Percentiles rank a stretch among this genome's conserved stretches.
Conservation (phyloP, 1,140 invertebrate genomes). For the Luehdorfia chinensis region DNA sequence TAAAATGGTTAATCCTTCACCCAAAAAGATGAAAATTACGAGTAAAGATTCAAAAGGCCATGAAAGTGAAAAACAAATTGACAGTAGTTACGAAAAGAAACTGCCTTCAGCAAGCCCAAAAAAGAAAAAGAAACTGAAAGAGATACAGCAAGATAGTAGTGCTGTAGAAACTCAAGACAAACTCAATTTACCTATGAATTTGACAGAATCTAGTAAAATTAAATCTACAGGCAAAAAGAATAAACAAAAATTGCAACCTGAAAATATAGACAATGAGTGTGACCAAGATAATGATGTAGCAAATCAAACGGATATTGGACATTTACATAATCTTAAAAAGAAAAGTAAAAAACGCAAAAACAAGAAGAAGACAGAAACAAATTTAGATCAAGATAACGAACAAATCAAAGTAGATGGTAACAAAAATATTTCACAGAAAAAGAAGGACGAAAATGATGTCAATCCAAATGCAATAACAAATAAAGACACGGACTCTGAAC, state of each 20-base stretch:
- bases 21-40: slow-evolving; percentile 26
- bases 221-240: slow-evolving; percentile 23
- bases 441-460: slow-evolving; percentile 25
- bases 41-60: slow-evolving; percentile 15
- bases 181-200: too few species aligned
- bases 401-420: slow-evolving; percentile 9
- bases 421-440: slow-evolving; percentile 19
- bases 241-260: slow-evolving; percentile 6
- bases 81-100: slow-evolving; percentile 5
- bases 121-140: slow-evolving; percentile 10
- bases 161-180: slow-evolving; percentile 4
- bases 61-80: slow-evolving; percentile 7
- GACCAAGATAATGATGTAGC: slow-evolving; percentile 13
- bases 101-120: not conserved
- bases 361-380: slow-evolving; percentile 5
- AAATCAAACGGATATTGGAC: slow-evolving; percentile 9
- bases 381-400: slow-evolving; percentile 6
- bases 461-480: slow-evolving; percentile 65
- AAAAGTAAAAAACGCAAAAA: slow-evolving; percentile 21
- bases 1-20: not conserved
- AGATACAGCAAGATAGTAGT: slow-evolving; percentile 1
- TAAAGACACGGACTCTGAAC: slow-evolving; percentile 63
- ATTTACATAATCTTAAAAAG: slow-evolving; percentile 8
- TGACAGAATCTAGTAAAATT: too few species aligned
- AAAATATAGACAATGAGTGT: slow-evolving; percentile 4